Conservation (phyloP, 2,113 vertebrate genomes). For the Formicarius rufipectus region DNA sequence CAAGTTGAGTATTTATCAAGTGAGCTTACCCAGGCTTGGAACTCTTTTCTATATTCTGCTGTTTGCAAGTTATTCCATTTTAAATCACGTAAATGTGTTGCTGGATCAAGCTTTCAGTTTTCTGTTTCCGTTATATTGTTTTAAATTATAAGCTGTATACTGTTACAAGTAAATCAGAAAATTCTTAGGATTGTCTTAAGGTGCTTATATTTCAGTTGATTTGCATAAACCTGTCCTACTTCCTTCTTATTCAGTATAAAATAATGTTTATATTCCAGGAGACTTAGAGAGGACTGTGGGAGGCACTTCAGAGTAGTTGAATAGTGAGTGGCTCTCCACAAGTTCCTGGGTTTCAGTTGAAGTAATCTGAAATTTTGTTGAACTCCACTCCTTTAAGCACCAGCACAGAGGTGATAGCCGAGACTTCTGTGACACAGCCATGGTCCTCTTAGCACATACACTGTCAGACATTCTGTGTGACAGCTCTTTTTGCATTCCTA, state of each 20-base stretch:
- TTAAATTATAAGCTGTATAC: not conserved
- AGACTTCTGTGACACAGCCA: not conserved
- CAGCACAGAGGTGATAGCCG: not conserved
- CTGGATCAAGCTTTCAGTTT: not conserved
- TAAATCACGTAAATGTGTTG: not conserved
- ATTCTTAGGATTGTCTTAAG: not conserved
- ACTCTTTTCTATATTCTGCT: not conserved
- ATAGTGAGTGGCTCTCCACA: not conserved
- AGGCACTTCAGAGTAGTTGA: not conserved
- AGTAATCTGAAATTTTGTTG: not conserved
- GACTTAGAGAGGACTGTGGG: not conserved
- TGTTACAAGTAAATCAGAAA: not conserved
- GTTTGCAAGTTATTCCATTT: not conserved
- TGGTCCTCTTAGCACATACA: not conserved
- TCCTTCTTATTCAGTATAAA: not conserved
- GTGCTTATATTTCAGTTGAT: not conserved
- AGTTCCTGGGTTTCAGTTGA: not conserved
- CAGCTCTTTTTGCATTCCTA: not conserved
- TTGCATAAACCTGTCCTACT: not conserved
- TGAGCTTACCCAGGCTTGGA: not conserved
- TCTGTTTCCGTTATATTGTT: not conserved
- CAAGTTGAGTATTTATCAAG: not conserved
- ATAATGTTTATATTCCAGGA: not conserved
- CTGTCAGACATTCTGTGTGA: not conserved
- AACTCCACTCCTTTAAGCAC: not conserved